Conservation (phyloP, 2,888 invertebrate genomes). For the Eupithecia centaureata region DNA sequence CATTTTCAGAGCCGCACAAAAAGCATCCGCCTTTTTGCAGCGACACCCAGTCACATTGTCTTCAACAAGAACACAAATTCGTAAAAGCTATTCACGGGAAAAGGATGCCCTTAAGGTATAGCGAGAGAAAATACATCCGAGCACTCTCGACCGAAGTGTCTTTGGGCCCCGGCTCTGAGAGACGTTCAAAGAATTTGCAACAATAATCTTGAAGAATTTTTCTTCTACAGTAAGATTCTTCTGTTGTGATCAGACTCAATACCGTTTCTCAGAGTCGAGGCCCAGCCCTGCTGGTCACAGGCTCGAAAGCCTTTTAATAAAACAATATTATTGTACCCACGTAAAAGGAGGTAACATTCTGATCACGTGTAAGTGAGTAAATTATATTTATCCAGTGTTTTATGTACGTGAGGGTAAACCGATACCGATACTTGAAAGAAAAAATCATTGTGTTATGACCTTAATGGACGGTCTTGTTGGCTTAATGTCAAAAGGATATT, state of each 20-base stretch:
- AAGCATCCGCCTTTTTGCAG: constrained; percentile 2
- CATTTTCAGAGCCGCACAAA: constrained; percentile 15
- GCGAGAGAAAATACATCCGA: constrained; percentile 26
- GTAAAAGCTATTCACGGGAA: constrained; percentile 20
- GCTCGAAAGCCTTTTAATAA: constrained; percentile 36
- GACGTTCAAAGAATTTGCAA: not conserved
- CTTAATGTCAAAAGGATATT: not conserved
- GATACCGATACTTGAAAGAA: not conserved
- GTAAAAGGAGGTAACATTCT: constrained; percentile 26
- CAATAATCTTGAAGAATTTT: not conserved
- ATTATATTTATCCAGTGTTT: constrained; percentile 36
- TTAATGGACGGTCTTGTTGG: not conserved
- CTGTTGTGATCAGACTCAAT: not conserved
- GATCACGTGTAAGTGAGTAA: constrained; percentile 36
- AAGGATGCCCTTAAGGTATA: constrained; percentile 13
- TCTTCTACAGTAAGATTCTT: not conserved
- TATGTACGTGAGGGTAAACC: constrained; percentile 27
- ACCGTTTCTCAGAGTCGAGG: not conserved
- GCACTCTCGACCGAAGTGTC: constrained; percentile 18
- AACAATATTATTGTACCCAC: constrained; percentile 34
- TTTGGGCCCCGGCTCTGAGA: constrained; percentile 10
- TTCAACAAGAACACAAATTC: constrained; percentile 22
- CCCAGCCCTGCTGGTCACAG: constrained; percentile 5
- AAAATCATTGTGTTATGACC: not conserved
- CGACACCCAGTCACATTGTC: constrained; percentile 27